Percentiles rank a stretch among this genome's conserved stretches.
These are phyloP conservation scores for Pachydiplax longipennis DNA, from an alignment of 2,888 invertebrate species.

Conservation along the genomic window DNA sequence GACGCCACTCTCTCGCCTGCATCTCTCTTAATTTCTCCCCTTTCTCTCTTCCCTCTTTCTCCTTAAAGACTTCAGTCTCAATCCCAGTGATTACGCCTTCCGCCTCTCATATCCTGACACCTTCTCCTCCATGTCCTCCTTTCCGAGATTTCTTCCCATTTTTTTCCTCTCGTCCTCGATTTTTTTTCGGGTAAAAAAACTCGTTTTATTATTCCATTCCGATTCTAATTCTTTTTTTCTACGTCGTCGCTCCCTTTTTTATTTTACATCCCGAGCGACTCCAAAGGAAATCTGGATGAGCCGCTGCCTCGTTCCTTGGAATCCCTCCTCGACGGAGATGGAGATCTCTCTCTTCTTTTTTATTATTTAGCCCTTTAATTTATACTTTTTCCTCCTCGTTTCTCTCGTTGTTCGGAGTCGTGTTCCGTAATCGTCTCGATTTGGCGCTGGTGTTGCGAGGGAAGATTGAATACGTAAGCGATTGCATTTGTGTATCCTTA, in stretches of 20 bases:
- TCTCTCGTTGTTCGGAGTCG: too few species aligned
- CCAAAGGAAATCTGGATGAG: background rate
- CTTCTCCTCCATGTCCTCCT: background rate
- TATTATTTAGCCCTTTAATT: background rate
- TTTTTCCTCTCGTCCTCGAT: background rate
- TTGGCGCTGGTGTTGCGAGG: too few species aligned
- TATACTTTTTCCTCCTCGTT: too few species aligned
- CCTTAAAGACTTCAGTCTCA: background rate
- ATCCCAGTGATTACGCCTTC: background rate
- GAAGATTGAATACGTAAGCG: too few species aligned
- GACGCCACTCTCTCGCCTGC: background rate
- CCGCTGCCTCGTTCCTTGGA: background rate
- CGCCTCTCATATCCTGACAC: background rate
- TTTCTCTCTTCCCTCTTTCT: background rate
- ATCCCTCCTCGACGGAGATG: background rate
- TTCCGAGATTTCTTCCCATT: background rate
- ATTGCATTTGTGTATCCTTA: too few species aligned
- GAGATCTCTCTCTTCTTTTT: background rate
- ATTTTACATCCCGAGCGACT: background rate
- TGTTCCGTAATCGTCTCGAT: too few species aligned
- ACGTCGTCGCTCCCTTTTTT: background rate
- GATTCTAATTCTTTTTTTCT: background rate
- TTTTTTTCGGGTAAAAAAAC: background rate
- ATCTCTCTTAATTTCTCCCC: background rate
- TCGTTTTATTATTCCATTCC: background rate